These are phyloP conservation scores for Gymnothorax reevesii DNA, from an alignment of 2,797 vertebrate species.

Conservation along the genomic window DNA sequence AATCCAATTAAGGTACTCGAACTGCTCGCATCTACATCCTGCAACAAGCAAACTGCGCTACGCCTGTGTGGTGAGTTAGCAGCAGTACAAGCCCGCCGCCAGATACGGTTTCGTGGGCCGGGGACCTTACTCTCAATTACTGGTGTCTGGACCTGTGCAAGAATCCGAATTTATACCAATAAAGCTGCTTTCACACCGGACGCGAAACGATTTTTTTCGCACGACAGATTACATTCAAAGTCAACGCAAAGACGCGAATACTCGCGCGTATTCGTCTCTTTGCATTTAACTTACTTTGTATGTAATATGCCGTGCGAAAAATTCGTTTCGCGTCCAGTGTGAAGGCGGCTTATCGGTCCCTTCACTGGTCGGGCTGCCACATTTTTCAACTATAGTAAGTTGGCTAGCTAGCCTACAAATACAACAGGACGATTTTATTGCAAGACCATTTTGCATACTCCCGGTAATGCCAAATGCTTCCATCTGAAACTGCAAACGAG, in stretches of 20 bases:
- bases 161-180: slow-evolving; percentile 24
- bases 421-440: background rate
- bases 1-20: background rate
- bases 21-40: background rate
- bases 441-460: background rate
- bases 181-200: background rate
- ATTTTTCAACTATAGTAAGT: background rate
- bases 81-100: background rate
- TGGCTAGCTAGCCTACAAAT: background rate
- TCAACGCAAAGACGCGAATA: no score
- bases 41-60: background rate
- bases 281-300: no score
- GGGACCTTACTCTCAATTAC: background rate
- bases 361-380: background rate
- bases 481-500: background rate
- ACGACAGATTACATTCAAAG: no score
- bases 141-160: background rate
- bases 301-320: no score
- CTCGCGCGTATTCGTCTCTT: no score
- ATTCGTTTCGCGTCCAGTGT: no score
- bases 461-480: background rate
- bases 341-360: background rate
- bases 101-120: background rate
- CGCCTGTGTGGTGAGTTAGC: background rate
- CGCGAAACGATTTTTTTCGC: no score